Evolutionary conservation across 2,113 vertebrate species (phyloP).

Genomic region (Poeciliopsis occidentalis): DNA sequence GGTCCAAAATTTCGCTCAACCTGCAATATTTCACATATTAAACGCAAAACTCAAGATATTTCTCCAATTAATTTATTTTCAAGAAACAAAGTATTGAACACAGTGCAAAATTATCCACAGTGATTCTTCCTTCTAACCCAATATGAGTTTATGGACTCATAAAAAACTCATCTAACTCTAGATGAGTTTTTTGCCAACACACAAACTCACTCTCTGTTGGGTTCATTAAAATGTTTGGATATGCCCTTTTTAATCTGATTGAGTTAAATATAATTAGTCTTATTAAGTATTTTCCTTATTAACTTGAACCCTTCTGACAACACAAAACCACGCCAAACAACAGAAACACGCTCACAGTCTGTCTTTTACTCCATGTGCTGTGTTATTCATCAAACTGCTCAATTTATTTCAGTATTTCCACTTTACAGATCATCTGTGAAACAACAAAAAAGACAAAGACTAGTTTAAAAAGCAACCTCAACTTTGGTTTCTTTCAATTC

Average conservation of each 20-base stretch:
- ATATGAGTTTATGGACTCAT: no score
- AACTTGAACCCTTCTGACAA: neutral
- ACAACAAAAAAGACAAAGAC: neutral
- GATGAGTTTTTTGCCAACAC: neutral
- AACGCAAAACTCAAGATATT: neutral
- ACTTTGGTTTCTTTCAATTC: neutral
- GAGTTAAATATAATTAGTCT: neutral
- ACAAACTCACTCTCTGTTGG: neutral
- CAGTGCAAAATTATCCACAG: neutral
- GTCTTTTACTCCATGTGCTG: neutral
- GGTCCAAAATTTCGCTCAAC: neutral
- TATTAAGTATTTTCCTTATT: neutral
- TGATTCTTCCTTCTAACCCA: neutral
- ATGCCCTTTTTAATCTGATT: neutral
- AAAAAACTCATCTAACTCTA: no score
- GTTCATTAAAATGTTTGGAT: neutral
- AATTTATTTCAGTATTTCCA: neutral
- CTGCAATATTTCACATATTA: neutral
- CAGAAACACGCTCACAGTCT: conserved; percentile 1
- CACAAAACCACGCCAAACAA: neutral
- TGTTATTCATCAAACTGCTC: neutral
- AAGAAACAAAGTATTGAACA: neutral
- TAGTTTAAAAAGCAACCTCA: neutral
- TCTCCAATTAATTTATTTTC: neutral
- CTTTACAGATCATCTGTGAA: neutral